Evolutionary conservation across 2,113 vertebrate genomes (phyloP).

Genomic region (Neofelis nebulosa): DNA sequence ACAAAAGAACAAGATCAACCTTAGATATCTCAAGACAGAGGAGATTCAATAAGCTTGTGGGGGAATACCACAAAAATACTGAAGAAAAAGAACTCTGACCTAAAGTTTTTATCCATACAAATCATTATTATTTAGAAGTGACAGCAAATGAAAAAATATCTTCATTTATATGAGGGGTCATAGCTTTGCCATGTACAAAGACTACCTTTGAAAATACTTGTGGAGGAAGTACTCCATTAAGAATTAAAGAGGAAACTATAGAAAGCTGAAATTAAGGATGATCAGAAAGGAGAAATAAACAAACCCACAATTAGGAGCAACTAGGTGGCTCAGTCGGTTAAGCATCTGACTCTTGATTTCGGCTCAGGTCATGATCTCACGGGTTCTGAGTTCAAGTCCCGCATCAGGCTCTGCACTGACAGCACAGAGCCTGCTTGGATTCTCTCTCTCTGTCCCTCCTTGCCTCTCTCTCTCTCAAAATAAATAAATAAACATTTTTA

Average conservation of each 20-base stretch:
- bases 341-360: too few species aligned
- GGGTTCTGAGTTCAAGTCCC: too few species aligned
- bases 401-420: too few species aligned
- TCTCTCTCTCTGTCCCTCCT: too few species aligned
- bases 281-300: not conserved
- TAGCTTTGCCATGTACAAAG: not conserved
- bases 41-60: not conserved
- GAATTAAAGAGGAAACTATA: not conserved
- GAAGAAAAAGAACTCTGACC: not conserved
- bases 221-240: not conserved
- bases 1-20: not conserved
- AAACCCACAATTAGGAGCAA: not conserved
- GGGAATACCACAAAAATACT: not conserved
- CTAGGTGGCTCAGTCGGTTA: too few species aligned
- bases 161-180: not conserved
- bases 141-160: not conserved
- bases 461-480: too few species aligned
- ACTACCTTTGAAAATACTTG: not conserved
- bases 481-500: not conserved
- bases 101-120: not conserved
- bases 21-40: conserved; percentile 18
- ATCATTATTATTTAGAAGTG: conserved; percentile 4
- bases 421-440: too few species aligned
- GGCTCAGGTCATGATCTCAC: too few species aligned
- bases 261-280: not conserved